A percentile compares a stretch with the other conserved stretches of the same genome.
phyloP scores from a whole-genome alignment of 2,797 vertebrate species.

The Huso huso region DNA sequence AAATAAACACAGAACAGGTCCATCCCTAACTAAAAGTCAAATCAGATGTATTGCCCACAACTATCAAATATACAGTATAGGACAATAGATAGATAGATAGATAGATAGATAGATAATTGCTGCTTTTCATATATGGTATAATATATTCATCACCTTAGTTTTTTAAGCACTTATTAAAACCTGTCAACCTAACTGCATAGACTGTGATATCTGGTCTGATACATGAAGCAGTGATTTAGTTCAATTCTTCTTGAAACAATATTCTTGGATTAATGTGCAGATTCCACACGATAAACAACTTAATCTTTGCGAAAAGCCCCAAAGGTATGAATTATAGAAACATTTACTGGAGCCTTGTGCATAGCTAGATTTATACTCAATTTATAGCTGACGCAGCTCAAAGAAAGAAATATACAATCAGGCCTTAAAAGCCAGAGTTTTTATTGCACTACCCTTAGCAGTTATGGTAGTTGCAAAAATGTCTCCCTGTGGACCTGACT shows the following conservation, averaged over 20 bases:
- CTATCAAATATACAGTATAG: too few species aligned
- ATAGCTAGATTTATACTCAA: constrained; percentile 85
- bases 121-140: too few species aligned
- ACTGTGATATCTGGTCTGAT: too few species aligned
- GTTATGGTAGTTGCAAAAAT: constrained; percentile 77
- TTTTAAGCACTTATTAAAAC: too few species aligned
- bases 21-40: too few species aligned
- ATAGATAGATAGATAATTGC: too few species aligned
- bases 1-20: too few species aligned
- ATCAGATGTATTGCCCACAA: too few species aligned
- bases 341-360: constrained; percentile 74
- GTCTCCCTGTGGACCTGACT: constrained; percentile 74
- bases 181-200: too few species aligned
- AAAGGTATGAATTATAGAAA: constrained; percentile 85
- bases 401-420: constrained; percentile 80
- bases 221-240: constrained; percentile 10
- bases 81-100: too few species aligned
- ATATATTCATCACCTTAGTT: too few species aligned
- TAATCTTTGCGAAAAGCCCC: constrained; percentile 54
- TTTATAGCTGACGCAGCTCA: constrained; percentile 89
- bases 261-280: constrained; percentile 40
- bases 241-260: constrained; percentile 28
- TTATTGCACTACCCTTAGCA: constrained; percentile 67
- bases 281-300: constrained; percentile 40
- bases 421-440: constrained; percentile 83